phyloP scores from a whole-genome alignment of 2,113 vertebrate species.

The Tamias sibiricus region DNA sequence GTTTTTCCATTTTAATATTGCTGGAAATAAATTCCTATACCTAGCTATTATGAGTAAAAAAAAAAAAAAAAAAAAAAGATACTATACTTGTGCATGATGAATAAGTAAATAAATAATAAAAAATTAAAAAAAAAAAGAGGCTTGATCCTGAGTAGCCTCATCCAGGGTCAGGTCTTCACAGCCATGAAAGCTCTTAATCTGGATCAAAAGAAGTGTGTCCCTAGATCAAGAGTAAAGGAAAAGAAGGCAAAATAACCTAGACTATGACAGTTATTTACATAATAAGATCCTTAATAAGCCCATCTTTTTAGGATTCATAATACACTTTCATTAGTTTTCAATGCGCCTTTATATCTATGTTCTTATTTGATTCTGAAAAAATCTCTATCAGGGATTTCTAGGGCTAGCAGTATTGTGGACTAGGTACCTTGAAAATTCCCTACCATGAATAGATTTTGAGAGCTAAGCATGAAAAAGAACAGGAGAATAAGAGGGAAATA shows the following conservation, averaged over 20 bases:
- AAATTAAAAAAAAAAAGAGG: too few species aligned
- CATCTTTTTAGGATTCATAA: slow-evolving; percentile 34
- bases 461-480: neutral
- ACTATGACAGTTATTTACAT: neutral
- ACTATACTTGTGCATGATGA: too few species aligned
- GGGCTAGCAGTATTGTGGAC: neutral
- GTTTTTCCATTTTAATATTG: too few species aligned
- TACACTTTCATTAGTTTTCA: slow-evolving; percentile 49
- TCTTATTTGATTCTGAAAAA: slow-evolving; percentile 20
- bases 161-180: slow-evolving; percentile 90
- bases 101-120: too few species aligned
- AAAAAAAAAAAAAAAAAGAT: too few species aligned
- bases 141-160: slow-evolving; percentile 90
- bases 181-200: slow-evolving; percentile 87
- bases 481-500: neutral
- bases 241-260: slow-evolving; percentile 56
- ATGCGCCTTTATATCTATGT: neutral
- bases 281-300: slow-evolving; percentile 18
- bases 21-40: neutral
- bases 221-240: slow-evolving; percentile 77
- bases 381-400: neutral
- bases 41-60: neutral
- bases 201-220: slow-evolving; percentile 88
- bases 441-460: neutral
- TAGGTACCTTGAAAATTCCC: neutral